phyloP scores from a whole-genome alignment of 2,888 invertebrate genomes.

The Microdon myrmicae region DNA sequence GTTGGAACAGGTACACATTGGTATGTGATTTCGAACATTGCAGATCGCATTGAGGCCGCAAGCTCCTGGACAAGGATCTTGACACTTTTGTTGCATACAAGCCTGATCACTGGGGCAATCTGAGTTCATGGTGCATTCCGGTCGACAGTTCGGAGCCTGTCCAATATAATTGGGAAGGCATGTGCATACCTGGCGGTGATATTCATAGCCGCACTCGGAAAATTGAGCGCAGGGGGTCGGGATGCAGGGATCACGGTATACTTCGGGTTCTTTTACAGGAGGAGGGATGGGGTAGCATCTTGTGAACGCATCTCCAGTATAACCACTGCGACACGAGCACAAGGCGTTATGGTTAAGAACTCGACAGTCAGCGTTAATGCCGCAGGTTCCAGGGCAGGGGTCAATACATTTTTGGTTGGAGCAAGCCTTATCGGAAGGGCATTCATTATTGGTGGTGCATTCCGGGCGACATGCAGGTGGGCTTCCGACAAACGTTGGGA shows the following conservation, averaged over 20 bases:
- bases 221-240: slow-evolving; percentile 78
- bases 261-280: slow-evolving; percentile 56
- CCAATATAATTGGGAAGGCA: slow-evolving; percentile 74
- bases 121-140: slow-evolving; percentile 76
- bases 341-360: slow-evolving; percentile 71
- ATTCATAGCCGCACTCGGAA: slow-evolving; percentile 73
- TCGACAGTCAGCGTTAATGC: slow-evolving; percentile 71
- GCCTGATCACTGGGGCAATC: slow-evolving; percentile 76
- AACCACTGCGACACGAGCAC: slow-evolving; percentile 73
- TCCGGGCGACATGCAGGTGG: slow-evolving; percentile 77
- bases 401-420: slow-evolving; percentile 71
- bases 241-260: slow-evolving; percentile 70
- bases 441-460: slow-evolving; percentile 73
- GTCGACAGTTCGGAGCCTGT: slow-evolving; percentile 76
- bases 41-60: slow-evolving; percentile 79
- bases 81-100: slow-evolving; percentile 77
- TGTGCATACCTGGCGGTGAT: slow-evolving; percentile 73
- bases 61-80: slow-evolving; percentile 78
- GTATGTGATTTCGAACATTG: slow-evolving; percentile 76
- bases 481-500: slow-evolving; percentile 72
- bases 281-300: slow-evolving; percentile 69
- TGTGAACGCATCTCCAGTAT: slow-evolving; percentile 78
- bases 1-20: slow-evolving; percentile 75
- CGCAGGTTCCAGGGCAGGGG: slow-evolving; percentile 74
- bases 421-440: slow-evolving; percentile 71